Evolutionary conservation across 2,113 vertebrate genomes (phyloP), one percentile per base, ranked within the genome.

Genomic region (Capreolus pygargus): DNA sequence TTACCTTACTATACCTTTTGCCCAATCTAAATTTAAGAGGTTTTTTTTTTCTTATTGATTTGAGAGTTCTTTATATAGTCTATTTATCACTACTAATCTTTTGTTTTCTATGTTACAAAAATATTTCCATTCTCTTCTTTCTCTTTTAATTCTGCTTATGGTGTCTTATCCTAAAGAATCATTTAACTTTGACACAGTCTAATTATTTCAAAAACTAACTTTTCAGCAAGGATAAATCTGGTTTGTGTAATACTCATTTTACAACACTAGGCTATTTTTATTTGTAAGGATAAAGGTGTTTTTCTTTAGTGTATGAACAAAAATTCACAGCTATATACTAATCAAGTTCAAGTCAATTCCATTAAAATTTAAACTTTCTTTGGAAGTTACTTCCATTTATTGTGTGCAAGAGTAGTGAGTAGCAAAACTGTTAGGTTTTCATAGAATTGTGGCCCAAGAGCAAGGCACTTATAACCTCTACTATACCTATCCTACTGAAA

Each of bases 331-430:
- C 55, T 93, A 58, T 45, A 83, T 89, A 78, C 25, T 57, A 96
- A 78, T 82, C 47, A 74, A 90, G 5, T 57, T 89, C 81, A 92
- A 76, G 79, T 50, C 25, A 86, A 70, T 83, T 79, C 17, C 55
- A 92, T 74, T 74, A 94, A 92, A 92, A 94, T 87, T 50, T 74
- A 94, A 89, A 61, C n/a, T 93, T 67, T 67, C 60, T 50, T 91
- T 94, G 78, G 8, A 82, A 82, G 25, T 88, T 86, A 58, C 33
- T 70, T 87, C 39, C 5, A 19, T 39, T 82, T 16, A n/a, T 54
- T 74, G 50, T 84, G 25, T 88, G 30, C 1, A 57, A 60, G 3
- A 94, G 28, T n/a, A 60, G 23, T 90, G 15, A 90, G 11, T 74
- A 58, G 27, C 30, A 36, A 89, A 47, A 86, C 36, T 6, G 39